Conservation (phyloP, 2,797 vertebrate genomes). For the Gobio occitaniae region DNA sequence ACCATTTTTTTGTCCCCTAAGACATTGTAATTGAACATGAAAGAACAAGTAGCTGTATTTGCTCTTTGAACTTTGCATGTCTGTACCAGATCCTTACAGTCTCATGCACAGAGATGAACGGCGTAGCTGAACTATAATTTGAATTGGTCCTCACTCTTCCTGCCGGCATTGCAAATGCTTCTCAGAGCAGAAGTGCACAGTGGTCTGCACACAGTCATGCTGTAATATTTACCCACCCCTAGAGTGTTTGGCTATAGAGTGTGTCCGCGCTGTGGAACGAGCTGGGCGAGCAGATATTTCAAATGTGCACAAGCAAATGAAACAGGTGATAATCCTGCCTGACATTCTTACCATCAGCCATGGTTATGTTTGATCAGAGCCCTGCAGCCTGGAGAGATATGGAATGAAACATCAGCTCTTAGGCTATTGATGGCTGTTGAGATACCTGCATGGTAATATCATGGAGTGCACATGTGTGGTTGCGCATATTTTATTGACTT, state of each 20-base stretch:
- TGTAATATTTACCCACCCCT: conserved; percentile 54
- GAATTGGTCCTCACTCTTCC: conserved; percentile 23
- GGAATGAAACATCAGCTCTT: conserved; percentile 66
- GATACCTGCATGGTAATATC: conserved; percentile 74
- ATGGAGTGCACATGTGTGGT: conserved; percentile 65
- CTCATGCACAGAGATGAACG: background rate
- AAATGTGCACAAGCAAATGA: conserved; percentile 64
- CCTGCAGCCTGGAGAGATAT: conserved; percentile 65
- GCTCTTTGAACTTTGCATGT: conserved; percentile 11
- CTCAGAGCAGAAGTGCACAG: conserved; percentile 20
- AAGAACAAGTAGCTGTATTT: conserved; percentile 5
- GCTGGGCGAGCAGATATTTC: conserved; percentile 62
- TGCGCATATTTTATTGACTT: background rate
- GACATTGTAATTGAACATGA: background rate
- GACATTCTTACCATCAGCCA: conserved; percentile 69
- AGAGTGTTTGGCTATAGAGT: conserved; percentile 44
- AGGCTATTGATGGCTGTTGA: conserved; percentile 74
- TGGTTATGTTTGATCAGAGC: conserved; percentile 72
- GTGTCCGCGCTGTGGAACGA: conserved; percentile 21
- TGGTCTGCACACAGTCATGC: conserved; percentile 34
- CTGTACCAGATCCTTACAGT: conserved; percentile 7
- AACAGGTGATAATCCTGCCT: conserved; percentile 69
- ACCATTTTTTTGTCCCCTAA: background rate
- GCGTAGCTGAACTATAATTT: conserved; percentile 13
- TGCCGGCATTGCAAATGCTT: conserved; percentile 15